Conservation (phyloP, 1,140 invertebrate species). For the Pseudomyrmex sp. region DNA sequence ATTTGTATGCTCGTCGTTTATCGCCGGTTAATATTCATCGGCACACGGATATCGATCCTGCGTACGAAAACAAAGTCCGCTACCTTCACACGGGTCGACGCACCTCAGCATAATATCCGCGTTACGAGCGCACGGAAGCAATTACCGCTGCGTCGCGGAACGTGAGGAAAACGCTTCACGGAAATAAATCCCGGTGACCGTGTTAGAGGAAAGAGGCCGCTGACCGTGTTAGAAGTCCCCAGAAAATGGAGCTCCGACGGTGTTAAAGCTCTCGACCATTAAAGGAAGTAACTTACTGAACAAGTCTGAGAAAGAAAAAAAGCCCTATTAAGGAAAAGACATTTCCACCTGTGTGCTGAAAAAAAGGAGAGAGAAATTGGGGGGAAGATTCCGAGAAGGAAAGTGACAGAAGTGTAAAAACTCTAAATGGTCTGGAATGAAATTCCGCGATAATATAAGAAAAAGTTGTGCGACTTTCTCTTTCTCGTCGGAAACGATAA, state of each 20-base stretch:
- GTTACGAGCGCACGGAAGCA: slow-evolving; percentile 22
- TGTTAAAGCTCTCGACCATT: background rate
- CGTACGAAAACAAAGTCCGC: slow-evolving; percentile 29
- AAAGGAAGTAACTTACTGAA: background rate
- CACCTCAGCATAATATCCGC: slow-evolving; percentile 42
- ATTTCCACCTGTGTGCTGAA: background rate
- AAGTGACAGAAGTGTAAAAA: background rate
- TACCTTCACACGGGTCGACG: slow-evolving; percentile 32
- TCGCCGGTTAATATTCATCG: slow-evolving; percentile 4
- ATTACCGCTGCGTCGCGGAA: slow-evolving; percentile 27
- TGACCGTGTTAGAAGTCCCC: slow-evolving; percentile 14
- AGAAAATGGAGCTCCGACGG: background rate
- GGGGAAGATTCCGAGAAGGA: background rate
- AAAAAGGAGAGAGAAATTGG: too few species aligned
- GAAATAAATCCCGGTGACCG: slow-evolving; percentile 43
- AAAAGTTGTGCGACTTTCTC: too few species aligned
- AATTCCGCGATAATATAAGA: background rate
- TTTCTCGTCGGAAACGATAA: too few species aligned
- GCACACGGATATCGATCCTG: slow-evolving; percentile 22
- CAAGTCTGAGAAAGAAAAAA: background rate
- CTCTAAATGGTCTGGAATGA: background rate
- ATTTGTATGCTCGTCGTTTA: background rate
- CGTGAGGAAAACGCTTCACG: slow-evolving; percentile 14
- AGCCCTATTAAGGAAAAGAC: background rate
- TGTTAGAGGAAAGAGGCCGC: slow-evolving; percentile 33